Conservation (phyloP, 2,797 vertebrate species). For the Cuniculus paca region DNA sequence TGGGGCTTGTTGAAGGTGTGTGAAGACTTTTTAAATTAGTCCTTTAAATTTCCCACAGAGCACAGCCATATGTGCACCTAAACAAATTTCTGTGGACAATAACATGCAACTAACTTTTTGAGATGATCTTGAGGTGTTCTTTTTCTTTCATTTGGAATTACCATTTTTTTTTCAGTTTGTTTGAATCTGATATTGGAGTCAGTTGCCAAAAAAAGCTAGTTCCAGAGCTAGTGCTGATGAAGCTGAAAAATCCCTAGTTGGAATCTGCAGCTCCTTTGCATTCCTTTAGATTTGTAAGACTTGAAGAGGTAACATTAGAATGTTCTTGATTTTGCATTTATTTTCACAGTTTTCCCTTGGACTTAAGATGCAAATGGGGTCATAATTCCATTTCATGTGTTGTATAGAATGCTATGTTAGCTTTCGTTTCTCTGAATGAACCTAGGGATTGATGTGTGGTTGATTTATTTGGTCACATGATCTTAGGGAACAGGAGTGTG, state of each 20-base stretch:
- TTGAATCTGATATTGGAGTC: slow-evolving; percentile 4
- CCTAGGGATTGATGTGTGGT: not conserved
- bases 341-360: slow-evolving; percentile 19
- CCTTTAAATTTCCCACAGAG: not conserved
- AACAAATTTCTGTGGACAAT: not conserved
- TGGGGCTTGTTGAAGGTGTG: not conserved
- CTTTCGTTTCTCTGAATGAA: not conserved
- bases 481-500: not conserved
- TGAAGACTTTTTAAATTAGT: not conserved
- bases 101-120: not conserved
- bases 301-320: not conserved
- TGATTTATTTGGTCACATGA: not conserved
- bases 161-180: not conserved
- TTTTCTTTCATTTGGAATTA: slow-evolving; percentile 12
- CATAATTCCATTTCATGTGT: not conserved
- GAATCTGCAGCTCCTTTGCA: not conserved
- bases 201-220: not conserved
- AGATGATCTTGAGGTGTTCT: not conserved
- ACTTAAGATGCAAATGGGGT: not conserved
- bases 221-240: not conserved
- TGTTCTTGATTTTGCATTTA: slow-evolving; percentile 27
- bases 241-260: not conserved
- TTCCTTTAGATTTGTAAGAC: not conserved
- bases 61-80: not conserved
- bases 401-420: not conserved